Percentiles rank a stretch among this genome's conserved stretches.
These are phyloP conservation scores for Nomada hirtipes DNA, from an alignment of 2,888 invertebrate genomes.

Conservation along the genomic window DNA sequence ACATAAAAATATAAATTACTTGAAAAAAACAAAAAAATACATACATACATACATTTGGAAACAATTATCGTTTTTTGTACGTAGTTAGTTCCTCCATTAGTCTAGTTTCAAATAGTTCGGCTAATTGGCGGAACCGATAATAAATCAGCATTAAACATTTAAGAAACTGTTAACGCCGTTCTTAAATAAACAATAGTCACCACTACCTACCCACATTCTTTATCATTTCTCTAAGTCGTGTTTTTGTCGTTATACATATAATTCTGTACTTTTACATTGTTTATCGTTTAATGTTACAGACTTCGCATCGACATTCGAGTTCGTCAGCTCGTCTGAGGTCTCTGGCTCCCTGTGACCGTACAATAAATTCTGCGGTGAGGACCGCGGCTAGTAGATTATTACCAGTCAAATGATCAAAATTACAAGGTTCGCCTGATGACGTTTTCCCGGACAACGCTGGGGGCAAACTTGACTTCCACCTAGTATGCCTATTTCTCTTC, in stretches of 20 bases:
- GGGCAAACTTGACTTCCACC: conserved; percentile 70
- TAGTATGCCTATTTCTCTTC: conserved; percentile 68
- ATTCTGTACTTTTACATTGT: no score
- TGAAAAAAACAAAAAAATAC: background rate
- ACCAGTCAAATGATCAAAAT: conserved; percentile 84
- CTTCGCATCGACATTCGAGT: no score
- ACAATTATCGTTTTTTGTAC: background rate
- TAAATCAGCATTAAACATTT: no score
- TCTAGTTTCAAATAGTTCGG: no score
- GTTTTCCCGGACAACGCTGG: conserved; percentile 79
- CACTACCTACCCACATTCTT: no score
- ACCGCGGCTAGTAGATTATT: conserved; percentile 77
- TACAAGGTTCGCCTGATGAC: conserved; percentile 83
- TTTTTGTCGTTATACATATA: no score
- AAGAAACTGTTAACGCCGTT: no score
- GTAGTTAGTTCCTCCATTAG: no score
- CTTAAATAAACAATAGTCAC: no score
- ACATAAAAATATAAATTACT: background rate
- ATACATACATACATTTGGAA: background rate
- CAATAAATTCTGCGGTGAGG: conserved; percentile 81
- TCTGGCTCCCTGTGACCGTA: conserved; percentile 71
- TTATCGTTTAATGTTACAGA: no score
- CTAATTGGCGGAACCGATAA: no score
- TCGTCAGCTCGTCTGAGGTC: conserved; percentile 55
- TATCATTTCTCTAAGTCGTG: no score